phyloP scores from a whole-genome alignment of 1,140 invertebrate genomes.

The Vanessa atalanta region DNA sequence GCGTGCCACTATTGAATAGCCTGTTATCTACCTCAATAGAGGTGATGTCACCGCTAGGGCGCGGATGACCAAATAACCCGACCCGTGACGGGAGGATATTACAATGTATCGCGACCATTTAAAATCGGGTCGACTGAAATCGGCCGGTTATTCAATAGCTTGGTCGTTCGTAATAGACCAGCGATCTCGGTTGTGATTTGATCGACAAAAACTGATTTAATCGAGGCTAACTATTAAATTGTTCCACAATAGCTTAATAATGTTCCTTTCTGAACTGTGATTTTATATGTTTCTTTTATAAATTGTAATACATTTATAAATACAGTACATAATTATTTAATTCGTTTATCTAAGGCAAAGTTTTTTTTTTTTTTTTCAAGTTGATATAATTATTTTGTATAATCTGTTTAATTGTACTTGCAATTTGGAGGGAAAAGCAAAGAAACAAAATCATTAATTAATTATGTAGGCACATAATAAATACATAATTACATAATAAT shows the following conservation, averaged over 20 bases:
- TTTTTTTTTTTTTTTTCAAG: no score
- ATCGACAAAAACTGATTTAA: slow-evolving; percentile 31
- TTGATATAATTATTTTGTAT: no score
- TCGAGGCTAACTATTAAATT: slow-evolving; percentile 26
- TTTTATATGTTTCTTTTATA: not conserved
- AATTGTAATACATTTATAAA: no score
- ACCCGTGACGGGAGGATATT: slow-evolving; percentile 37
- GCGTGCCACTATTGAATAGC: slow-evolving; percentile 51
- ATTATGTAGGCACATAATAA: no score
- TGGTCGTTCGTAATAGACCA: slow-evolving; percentile 13
- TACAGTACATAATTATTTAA: no score
- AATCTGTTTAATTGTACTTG: no score
- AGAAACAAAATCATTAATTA: no score
- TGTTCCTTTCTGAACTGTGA: not conserved
- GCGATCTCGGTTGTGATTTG: slow-evolving; percentile 12
- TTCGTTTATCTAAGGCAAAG: no score
- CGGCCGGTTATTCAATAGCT: slow-evolving; percentile 36
- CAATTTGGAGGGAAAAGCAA: no score
- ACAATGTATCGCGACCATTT: slow-evolving; percentile 25
- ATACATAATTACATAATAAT: no score
- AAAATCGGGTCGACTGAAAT: slow-evolving; percentile 37
- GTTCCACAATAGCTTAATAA: slow-evolving; percentile 17
- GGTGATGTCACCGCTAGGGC: slow-evolving; percentile 57
- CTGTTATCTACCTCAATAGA: slow-evolving; percentile 52
- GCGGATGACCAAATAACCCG: slow-evolving; percentile 53